phyloP scores from a whole-genome alignment of 2,888 invertebrate genomes.

The Nipponacmea schrenckii region DNA sequence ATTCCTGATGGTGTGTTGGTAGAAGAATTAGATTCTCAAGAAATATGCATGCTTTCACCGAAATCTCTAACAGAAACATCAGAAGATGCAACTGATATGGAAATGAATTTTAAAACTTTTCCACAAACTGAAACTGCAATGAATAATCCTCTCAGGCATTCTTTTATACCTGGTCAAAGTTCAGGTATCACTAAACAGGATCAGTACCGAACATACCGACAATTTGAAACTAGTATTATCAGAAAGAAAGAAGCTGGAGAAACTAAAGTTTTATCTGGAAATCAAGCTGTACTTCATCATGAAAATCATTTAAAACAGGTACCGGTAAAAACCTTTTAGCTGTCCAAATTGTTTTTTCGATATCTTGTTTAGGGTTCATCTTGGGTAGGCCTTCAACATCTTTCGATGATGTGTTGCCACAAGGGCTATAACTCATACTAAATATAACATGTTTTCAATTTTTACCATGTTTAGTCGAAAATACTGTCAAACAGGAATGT shows the following conservation, averaged over 20 bases:
- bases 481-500: too few species aligned
- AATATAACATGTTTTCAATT: too few species aligned
- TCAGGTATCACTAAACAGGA: conserved; percentile 61
- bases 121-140: not conserved
- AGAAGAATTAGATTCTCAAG: conserved; percentile 53
- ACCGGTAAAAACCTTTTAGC: not conserved
- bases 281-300: conserved; percentile 55
- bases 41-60: conserved; percentile 47
- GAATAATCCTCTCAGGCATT: conserved; percentile 38
- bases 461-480: too few species aligned
- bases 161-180: conserved; percentile 52
- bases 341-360: not conserved
- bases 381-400: too few species aligned
- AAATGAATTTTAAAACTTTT: not conserved
- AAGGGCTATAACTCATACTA: too few species aligned
- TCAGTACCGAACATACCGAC: conserved; percentile 54
- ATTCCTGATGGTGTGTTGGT: conserved; percentile 56
- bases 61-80: conserved; percentile 6
- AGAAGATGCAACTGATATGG: conserved; percentile 1
- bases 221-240: conserved; percentile 56
- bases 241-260: conserved; percentile 55
- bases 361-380: too few species aligned
- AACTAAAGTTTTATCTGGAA: conserved; percentile 57
- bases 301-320: conserved; percentile 56
- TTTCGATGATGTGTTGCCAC: too few species aligned